A percentile compares a stretch with the other conserved stretches of the same genome.
These are phyloP conservation scores for Anticlea derivata DNA, from an alignment of 2,888 invertebrate species.

Conservation along the genomic window DNA sequence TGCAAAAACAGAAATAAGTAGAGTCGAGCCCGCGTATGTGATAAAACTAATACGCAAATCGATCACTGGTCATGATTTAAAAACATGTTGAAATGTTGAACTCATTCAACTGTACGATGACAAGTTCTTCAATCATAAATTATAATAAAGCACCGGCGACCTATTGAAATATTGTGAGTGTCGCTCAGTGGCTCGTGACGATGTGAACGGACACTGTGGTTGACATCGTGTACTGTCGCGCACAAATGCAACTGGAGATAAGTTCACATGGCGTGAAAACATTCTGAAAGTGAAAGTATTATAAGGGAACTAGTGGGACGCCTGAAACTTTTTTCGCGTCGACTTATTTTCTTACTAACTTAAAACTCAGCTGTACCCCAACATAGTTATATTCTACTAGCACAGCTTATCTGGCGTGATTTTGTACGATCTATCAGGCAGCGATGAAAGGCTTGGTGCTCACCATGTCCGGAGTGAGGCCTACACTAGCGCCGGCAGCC, in stretches of 20 bases:
- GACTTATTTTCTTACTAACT: too few species aligned
- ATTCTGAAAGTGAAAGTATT: conserved; percentile 4
- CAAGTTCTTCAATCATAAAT: conserved; percentile 24
- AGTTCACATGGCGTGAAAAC: conserved; percentile 13
- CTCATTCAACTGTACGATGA: conserved; percentile 8
- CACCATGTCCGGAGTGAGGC: too few species aligned
- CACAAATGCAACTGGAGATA: conserved; percentile 6
- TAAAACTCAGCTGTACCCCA: too few species aligned
- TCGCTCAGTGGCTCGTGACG: conserved; percentile 62
- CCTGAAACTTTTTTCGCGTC: too few species aligned
- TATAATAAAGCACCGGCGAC: conserved; percentile 33
- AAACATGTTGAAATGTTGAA: not conserved
- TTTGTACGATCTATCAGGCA: too few species aligned
- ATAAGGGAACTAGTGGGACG: too few species aligned
- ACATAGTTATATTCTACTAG: too few species aligned
- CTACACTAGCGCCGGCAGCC: too few species aligned
- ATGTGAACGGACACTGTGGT: conserved; percentile 67
- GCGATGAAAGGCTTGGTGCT: too few species aligned
- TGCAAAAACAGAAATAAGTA: too few species aligned
- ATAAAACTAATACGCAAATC: not conserved
- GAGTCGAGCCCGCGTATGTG: too few species aligned
- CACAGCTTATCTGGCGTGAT: too few species aligned
- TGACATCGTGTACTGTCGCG: conserved; percentile 36
- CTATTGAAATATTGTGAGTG: conserved; percentile 53
- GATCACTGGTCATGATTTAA: not conserved